Evolutionary conservation across 2,888 invertebrate genomes (phyloP).

Genomic region (Coenonympha arcania): DNA sequence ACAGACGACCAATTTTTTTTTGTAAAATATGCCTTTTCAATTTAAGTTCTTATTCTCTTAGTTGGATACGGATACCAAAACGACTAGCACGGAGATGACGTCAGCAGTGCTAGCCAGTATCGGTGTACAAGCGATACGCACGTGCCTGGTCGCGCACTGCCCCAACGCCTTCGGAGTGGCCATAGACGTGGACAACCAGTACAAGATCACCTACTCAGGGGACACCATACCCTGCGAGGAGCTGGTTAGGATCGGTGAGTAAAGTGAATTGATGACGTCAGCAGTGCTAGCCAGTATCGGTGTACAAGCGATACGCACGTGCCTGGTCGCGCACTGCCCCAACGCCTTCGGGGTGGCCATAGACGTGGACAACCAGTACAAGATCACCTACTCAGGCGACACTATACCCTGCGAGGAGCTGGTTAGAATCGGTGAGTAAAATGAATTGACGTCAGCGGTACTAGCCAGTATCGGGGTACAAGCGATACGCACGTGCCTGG

Average conservation of each 20-base stretch:
- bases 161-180: slow-evolving; percentile 86
- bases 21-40: too few relatives aligned
- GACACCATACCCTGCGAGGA: slow-evolving; percentile 93
- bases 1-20: too few relatives aligned
- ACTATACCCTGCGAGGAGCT: slow-evolving; percentile 90
- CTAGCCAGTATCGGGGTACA: slow-evolving; percentile 48
- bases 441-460: too few relatives aligned
- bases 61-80: slow-evolving; percentile 28
- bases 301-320: slow-evolving; percentile 70
- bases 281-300: slow-evolving; percentile 51
- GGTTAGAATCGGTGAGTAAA: slow-evolving; percentile 79
- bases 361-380: slow-evolving; percentile 59
- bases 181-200: slow-evolving; percentile 53
- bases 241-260: slow-evolving; percentile 81
- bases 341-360: slow-evolving; percentile 86
- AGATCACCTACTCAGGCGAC: slow-evolving; percentile 96
- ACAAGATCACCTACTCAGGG: slow-evolving; percentile 94
- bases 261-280: too few relatives aligned
- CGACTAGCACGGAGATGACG: slow-evolving; percentile 32
- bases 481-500: slow-evolving; percentile 76
- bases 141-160: slow-evolving; percentile 86
- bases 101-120: slow-evolving; percentile 47
- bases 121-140: slow-evolving; percentile 62
- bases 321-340: slow-evolving; percentile 85
- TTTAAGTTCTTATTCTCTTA: slow-evolving; percentile 27